Evolutionary conservation across 2,888 invertebrate species (phyloP), one percentile per base, ranked within the genome.

Genomic region (Drosophila macrospina): DNA sequence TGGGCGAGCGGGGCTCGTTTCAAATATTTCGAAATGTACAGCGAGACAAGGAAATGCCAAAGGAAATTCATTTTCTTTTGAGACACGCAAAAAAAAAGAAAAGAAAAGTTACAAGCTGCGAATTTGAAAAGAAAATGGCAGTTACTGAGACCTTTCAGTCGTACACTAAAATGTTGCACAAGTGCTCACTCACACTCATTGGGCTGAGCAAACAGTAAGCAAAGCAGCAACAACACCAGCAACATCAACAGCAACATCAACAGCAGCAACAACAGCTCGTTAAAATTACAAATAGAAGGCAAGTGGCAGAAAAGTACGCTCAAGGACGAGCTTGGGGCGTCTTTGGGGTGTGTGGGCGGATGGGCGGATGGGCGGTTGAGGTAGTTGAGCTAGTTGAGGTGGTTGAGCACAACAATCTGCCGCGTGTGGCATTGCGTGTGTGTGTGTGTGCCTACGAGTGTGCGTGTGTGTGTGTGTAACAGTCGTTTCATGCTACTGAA

Each of bases 221-320:
- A 73, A 70, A 73, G 62, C 56, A 76, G 70, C 74, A 84, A 48
- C 52, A 60, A 16, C 48, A 69, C 37, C 34, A 57, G 37, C 47
- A 55, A 36, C 39, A 64, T 28, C 11, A 50, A 7, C 34, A 10
- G 4, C 47, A 54, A 8, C 41, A 55, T 67, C 64, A 70, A 56
- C 37, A 48, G 13, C 51, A 71, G 50, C 36, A 61, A 32, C 30
- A 44, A 34, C 56, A 48, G 76, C 82, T 81, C 76, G 82, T 80
- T 80, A 82, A 82, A 80, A 82, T 79, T 86, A 86, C 85, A 85
- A 88, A 85, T 88, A 84, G 84, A 84, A 83, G 84, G 78, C 84
- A 86, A 88, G 85, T 85, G 88, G 81, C 85, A 84, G 81, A 77
- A 86, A 88, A 86, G 88, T 84, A 67, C 84, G 88, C 87, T 86